Conservation (phyloP, 2,888 invertebrate genomes). For the Tipula lateralis region DNA sequence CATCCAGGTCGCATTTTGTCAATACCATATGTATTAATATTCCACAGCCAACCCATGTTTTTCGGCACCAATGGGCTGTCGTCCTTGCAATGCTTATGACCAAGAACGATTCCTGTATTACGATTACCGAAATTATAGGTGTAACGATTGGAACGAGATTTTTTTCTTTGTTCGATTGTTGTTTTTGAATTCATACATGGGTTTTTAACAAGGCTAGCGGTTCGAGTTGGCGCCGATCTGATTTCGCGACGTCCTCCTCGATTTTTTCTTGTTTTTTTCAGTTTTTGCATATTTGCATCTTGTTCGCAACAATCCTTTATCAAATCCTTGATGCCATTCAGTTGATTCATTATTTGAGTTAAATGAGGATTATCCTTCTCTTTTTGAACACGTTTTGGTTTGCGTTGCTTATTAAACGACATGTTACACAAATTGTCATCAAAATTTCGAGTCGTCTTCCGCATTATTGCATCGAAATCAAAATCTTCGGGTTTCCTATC, state of each 20-base stretch:
- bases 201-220: neutral
- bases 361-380: neutral
- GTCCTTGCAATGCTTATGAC: slow-evolving; percentile 55
- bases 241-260: neutral
- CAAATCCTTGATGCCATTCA: neutral
- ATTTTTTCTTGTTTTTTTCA: neutral
- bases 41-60: slow-evolving; percentile 68
- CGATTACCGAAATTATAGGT: slow-evolving; percentile 33
- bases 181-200: neutral
- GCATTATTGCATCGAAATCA: neutral
- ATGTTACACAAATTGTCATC: neutral
- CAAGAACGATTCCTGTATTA: slow-evolving; percentile 50
- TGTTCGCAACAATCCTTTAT: neutral
- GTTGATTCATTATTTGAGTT: neutral
- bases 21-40: slow-evolving; percentile 38
- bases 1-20: slow-evolving; percentile 39
- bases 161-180: neutral
- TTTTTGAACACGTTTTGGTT: neutral
- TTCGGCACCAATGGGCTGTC: slow-evolving; percentile 55
- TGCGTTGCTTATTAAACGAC: neutral
- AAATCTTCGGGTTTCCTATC: neutral
- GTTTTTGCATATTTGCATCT: neutral
- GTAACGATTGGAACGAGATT: neutral
- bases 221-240: neutral
- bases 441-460: neutral